phyloP scores from a whole-genome alignment of 2,797 vertebrate species.

The Enteromius fasciolatus region DNA sequence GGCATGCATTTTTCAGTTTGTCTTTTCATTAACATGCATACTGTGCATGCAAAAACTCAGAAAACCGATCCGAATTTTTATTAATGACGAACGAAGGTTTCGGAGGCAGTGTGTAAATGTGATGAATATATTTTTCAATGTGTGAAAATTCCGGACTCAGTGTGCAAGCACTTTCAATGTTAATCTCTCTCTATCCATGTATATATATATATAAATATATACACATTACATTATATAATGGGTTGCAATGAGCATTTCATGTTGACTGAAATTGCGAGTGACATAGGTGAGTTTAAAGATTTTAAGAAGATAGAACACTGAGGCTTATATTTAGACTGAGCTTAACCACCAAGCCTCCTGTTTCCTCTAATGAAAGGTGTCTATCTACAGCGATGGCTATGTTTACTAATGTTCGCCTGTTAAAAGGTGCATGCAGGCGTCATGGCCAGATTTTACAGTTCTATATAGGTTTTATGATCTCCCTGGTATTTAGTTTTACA shows the following conservation, averaged over 20 bases:
- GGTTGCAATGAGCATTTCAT: background rate
- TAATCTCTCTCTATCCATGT: too few species aligned
- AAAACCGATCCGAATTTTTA: too few species aligned
- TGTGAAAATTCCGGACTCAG: too few species aligned
- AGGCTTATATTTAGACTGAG: conserved; percentile 19
- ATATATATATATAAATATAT: background rate
- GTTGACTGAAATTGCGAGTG: background rate
- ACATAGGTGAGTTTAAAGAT: background rate
- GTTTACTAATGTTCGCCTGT: conserved; percentile 59
- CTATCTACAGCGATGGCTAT: conserved; percentile 5
- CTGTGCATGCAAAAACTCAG: too few species aligned
- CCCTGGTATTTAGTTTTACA: conserved; percentile 64
- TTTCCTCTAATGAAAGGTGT: conserved; percentile 32
- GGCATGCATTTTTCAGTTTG: too few species aligned
- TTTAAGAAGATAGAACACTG: conserved; percentile 7
- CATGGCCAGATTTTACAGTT: conserved; percentile 64
- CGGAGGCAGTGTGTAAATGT: too few species aligned
- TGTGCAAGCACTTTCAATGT: too few species aligned
- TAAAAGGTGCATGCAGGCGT: conserved; percentile 62
- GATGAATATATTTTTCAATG: too few species aligned
- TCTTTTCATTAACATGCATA: too few species aligned
- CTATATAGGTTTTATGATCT: conserved; percentile 64
- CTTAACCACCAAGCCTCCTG: conserved; percentile 28
- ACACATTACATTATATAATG: background rate
- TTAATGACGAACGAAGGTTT: too few species aligned